phyloP scores from a whole-genome alignment of 2,888 invertebrate species.

The Papilio elwesi region DNA sequence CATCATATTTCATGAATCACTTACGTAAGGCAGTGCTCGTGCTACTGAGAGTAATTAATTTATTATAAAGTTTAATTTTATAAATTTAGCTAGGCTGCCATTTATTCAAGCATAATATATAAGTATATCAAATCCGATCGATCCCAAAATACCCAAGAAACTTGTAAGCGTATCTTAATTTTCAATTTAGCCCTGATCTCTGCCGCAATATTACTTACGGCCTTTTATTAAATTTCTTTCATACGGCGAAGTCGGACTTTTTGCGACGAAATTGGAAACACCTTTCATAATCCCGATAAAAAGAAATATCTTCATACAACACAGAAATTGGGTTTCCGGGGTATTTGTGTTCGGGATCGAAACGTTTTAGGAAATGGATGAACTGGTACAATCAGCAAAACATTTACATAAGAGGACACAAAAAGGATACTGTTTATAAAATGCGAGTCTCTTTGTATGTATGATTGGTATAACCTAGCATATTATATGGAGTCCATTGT shows the following conservation, averaged over 20 bases:
- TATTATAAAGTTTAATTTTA: no score
- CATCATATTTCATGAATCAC: not conserved
- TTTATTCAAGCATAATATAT: conserved; percentile 11
- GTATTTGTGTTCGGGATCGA: conserved; percentile 61
- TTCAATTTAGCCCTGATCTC: conserved; percentile 67
- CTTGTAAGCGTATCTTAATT: conserved; percentile 65
- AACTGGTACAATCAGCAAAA: conserved; percentile 65
- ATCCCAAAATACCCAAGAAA: conserved; percentile 44
- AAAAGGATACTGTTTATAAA: conserved; percentile 1
- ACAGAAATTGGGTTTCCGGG: conserved; percentile 75
- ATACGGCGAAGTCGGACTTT: conserved; percentile 64
- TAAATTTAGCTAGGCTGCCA: not conserved
- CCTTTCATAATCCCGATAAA: conserved; percentile 55
- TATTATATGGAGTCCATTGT: not conserved
- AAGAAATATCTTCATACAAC: conserved; percentile 70
- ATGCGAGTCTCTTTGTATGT: not conserved
- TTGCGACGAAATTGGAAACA: conserved; percentile 76
- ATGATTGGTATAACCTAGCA: not conserved
- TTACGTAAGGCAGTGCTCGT: not conserved
- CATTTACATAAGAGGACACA: conserved; percentile 59
- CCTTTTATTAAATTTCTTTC: conserved; percentile 70
- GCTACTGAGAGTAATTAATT: not conserved
- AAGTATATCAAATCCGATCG: conserved; percentile 23
- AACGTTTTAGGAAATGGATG: conserved; percentile 57
- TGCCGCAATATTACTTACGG: conserved; percentile 59